Evolutionary conservation across 1,140 invertebrate species (phyloP).

Genomic region (Wasmannia auropunctata): DNA sequence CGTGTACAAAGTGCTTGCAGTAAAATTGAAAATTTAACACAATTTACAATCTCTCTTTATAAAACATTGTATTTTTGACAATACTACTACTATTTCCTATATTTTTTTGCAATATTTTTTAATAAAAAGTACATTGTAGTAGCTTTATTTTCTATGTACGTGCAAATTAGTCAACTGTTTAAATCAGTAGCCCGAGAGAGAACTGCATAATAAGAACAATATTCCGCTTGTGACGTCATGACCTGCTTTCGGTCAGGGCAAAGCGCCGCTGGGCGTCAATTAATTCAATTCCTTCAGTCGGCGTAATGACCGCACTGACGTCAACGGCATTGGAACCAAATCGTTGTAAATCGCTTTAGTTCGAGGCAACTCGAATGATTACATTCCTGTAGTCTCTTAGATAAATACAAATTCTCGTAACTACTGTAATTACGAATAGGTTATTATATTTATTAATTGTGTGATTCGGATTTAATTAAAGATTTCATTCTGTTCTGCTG

Average conservation of each 20-base stretch:
- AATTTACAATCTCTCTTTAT: neutral
- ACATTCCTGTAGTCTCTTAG: neutral
- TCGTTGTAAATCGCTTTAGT: slow-evolving; percentile 22
- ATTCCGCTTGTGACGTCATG: neutral
- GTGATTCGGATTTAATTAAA: neutral
- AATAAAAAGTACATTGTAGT: neutral
- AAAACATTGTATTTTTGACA: neutral
- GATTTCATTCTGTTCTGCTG: neutral
- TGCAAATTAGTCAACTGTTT: neutral
- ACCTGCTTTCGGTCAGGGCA: neutral
- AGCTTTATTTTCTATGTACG: neutral
- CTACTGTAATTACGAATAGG: neutral
- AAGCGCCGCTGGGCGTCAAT: slow-evolving; percentile 33
- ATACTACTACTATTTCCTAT: neutral
- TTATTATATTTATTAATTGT: neutral
- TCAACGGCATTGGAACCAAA: slow-evolving; percentile 41
- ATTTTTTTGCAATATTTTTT: neutral
- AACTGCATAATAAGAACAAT: slow-evolving; percentile 10
- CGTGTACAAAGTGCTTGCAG: neutral
- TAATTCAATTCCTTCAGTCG: slow-evolving; percentile 49
- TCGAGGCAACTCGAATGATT: neutral
- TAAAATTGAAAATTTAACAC: neutral
- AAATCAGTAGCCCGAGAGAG: neutral
- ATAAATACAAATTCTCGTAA: neutral
- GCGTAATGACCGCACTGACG: slow-evolving; percentile 14